These are phyloP conservation scores for Choloepus hoffmanni DNA, from an alignment of 2,113 vertebrate genomes.

Conservation along the genomic window DNA sequence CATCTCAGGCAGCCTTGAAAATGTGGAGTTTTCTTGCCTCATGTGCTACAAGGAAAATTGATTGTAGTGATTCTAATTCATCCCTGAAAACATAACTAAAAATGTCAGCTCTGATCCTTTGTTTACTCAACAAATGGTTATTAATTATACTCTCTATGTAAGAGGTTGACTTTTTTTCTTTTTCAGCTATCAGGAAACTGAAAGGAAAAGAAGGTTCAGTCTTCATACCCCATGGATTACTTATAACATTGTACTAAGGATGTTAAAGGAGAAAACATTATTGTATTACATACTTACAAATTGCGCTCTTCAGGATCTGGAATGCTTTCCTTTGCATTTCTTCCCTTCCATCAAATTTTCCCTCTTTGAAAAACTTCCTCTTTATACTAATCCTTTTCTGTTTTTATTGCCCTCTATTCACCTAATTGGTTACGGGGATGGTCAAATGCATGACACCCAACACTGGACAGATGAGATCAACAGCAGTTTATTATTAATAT, in stretches of 20 bases:
- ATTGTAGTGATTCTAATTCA: not conserved
- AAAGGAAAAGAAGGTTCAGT: not conserved
- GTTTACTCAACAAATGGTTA: not conserved
- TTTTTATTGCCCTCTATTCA: no score
- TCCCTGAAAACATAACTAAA: not conserved
- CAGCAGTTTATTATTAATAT: no score
- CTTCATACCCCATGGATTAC: not conserved
- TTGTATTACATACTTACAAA: not conserved
- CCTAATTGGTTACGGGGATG: no score
- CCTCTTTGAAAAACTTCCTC: not conserved
- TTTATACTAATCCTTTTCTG: not conserved
- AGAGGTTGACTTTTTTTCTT: not conserved
- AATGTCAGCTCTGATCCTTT: not conserved
- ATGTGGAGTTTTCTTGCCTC: not conserved
- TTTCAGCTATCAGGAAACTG: not conserved
- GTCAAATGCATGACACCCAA: no score
- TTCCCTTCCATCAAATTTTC: not conserved
- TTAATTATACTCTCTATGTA: not conserved
- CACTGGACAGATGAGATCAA: no score
- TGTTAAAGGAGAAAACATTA: slow-evolving; percentile 18
- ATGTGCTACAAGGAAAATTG: not conserved
- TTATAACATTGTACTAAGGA: not conserved
- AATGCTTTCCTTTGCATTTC: not conserved
- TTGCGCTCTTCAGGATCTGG: not conserved
- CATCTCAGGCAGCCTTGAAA: not conserved